Percentiles rank a stretch among this genome's conserved stretches.
Evolutionary conservation across 2,113 vertebrate species (phyloP).

Genomic region (Cavia aperea): DNA sequence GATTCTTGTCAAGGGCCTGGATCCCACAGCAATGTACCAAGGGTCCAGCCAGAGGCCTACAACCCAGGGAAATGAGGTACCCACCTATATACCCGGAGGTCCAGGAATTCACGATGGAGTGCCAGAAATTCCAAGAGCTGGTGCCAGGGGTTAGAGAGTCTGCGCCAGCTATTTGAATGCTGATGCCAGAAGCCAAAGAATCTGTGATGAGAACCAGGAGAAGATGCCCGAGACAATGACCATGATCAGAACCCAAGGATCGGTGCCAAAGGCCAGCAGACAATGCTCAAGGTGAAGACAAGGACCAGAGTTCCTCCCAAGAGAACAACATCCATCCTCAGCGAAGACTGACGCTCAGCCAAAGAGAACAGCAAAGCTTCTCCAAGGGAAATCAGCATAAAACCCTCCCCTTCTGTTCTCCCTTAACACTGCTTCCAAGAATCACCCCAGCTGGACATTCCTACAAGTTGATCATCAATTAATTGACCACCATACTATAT

Average conservation of each 20-base stretch:
- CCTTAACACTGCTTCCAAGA: background rate
- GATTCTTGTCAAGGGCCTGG: background rate
- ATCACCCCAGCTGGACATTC: background rate
- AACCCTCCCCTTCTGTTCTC: background rate
- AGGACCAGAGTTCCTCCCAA: background rate
- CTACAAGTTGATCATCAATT: background rate
- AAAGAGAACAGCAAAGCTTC: background rate
- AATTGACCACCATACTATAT: background rate
- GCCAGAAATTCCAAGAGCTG: background rate
- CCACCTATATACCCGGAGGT: background rate
- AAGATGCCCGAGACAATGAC: background rate
- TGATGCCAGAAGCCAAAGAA: background rate
- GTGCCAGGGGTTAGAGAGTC: background rate
- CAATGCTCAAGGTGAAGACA: background rate
- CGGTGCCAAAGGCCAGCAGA: background rate
- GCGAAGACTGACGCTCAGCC: background rate
- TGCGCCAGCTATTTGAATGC: background rate
- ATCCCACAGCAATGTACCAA: background rate
- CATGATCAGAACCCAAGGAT: background rate
- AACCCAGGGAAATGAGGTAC: background rate
- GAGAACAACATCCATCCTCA: background rate
- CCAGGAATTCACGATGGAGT: background rate
- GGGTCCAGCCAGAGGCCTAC: background rate
- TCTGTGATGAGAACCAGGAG: background rate
- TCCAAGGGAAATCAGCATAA: background rate